Percentiles rank a stretch among this genome's conserved stretches.
Evolutionary conservation across 2,888 invertebrate species (phyloP).

Genomic region (Chloroclystis v-ata): DNA sequence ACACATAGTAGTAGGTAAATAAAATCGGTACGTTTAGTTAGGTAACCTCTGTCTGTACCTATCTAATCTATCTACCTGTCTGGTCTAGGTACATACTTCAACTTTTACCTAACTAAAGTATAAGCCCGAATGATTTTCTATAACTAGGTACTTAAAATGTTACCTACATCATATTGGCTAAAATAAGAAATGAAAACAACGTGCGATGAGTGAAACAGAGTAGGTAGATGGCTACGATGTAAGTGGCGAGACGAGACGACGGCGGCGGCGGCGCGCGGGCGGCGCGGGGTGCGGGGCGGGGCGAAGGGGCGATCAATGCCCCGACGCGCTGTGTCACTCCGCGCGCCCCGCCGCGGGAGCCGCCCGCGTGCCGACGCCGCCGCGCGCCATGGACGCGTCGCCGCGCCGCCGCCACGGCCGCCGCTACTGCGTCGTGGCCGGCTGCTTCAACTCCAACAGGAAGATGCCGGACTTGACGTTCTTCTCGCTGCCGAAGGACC

Average conservation of each 20-base stretch:
- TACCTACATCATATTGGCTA: too few species aligned
- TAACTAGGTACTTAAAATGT: too few species aligned
- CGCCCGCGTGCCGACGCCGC: conserved; percentile 8
- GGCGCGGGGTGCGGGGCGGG: neutral
- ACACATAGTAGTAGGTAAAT: too few species aligned
- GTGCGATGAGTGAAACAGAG: neutral
- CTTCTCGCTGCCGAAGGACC: conserved; percentile 19
- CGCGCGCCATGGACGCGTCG: neutral
- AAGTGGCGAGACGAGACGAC: neutral
- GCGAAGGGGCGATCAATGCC: conserved; percentile 11
- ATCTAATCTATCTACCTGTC: too few species aligned
- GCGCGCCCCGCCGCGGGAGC: conserved; percentile 16
- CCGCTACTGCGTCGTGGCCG: conserved; percentile 16
- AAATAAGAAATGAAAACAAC: neutral
- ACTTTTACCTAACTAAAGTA: too few species aligned
- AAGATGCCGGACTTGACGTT: conserved; percentile 16
- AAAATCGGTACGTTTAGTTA: too few species aligned
- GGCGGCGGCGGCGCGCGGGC: neutral
- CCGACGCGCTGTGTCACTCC: conserved; percentile 16
- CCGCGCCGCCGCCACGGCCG: conserved; percentile 7
- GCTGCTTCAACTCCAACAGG: conserved; percentile 14
- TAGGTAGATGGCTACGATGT: neutral
- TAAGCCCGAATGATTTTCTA: too few species aligned
- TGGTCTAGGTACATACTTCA: too few species aligned
- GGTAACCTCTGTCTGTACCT: too few species aligned